phyloP scores from a whole-genome alignment of 2,113 vertebrate genomes.

The Gambusia affinis region DNA sequence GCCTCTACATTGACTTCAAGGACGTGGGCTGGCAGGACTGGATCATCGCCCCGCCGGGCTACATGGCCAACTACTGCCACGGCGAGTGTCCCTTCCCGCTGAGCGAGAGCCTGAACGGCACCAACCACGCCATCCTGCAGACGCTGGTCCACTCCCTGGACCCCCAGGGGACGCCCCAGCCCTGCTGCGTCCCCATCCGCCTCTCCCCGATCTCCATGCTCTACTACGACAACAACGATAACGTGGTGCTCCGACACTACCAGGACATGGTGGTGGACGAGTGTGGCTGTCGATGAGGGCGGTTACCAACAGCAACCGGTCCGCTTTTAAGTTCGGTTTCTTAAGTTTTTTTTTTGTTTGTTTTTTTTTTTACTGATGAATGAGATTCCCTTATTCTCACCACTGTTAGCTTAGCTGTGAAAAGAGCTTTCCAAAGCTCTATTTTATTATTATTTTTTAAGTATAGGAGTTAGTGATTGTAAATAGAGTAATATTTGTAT shows the following conservation, averaged over 20 bases:
- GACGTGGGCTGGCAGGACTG: conserved; percentile 97
- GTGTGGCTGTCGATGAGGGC: conserved; percentile 89
- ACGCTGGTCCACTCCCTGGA: conserved; percentile 90
- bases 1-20: conserved; percentile 91
- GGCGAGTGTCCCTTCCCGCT: conserved; percentile 90
- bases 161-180: conserved; percentile 82
- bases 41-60: conserved; percentile 95
- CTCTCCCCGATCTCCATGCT: conserved; percentile 95
- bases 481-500: conserved; percentile 6
- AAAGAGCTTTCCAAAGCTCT: neutral
- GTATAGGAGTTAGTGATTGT: neutral
- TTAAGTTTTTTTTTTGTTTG: too few relatives aligned
- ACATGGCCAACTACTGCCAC: conserved; percentile 93
- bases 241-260: conserved; percentile 93
- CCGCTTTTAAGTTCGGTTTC: neutral
- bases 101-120: conserved; percentile 86
- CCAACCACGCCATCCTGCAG: conserved; percentile 95
- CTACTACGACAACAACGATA: conserved; percentile 95
- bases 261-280: conserved; percentile 97
- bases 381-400: too few relatives aligned
- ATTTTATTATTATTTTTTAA: too few relatives aligned
- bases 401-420: too few relatives aligned
- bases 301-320: too few relatives aligned
- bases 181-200: conserved; percentile 91
- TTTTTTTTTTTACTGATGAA: too few relatives aligned